Conservation (phyloP, 2,888 invertebrate species). For the Spatulosminthurus flaviceps region DNA sequence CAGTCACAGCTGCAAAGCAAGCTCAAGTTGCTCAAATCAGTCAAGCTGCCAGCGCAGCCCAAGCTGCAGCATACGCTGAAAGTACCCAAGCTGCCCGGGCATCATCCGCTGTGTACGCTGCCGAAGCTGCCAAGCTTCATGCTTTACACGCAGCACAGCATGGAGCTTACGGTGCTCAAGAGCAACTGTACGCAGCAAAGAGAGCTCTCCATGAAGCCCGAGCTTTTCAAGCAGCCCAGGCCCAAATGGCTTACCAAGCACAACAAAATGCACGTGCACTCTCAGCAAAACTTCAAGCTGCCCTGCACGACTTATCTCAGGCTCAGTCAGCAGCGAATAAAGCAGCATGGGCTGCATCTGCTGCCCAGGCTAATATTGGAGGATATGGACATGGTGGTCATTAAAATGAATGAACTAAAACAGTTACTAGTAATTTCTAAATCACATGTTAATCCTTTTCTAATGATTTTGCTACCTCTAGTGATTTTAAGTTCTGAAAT, state of each 20-base stretch:
- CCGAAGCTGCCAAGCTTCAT: slow-evolving; percentile 22
- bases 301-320: slow-evolving; percentile 60
- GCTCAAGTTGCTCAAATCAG: slow-evolving; percentile 61
- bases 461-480: too few relatives aligned
- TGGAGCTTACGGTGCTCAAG: slow-evolving; percentile 29
- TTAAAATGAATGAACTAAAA: slow-evolving; percentile 32
- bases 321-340: slow-evolving; percentile 59
- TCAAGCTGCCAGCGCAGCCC: slow-evolving; percentile 59
- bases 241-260: slow-evolving; percentile 64
- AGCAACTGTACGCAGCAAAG: slow-evolving; percentile 33
- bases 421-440: too few relatives aligned
- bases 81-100: slow-evolving; percentile 22
- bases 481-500: too few relatives aligned
- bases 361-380: slow-evolving; percentile 61
- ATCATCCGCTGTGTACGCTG: slow-evolving; percentile 25
- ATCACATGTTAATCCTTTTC: too few relatives aligned
- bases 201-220: slow-evolving; percentile 32
- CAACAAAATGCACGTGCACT: slow-evolving; percentile 63
- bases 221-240: slow-evolving; percentile 58
- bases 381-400: slow-evolving; percentile 58
- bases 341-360: slow-evolving; percentile 59
- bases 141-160: slow-evolving; percentile 34
- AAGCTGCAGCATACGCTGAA: slow-evolving; percentile 60
- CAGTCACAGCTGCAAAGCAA: slow-evolving; percentile 59
- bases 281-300: slow-evolving; percentile 62